These are phyloP conservation scores for Thunnus albacares DNA, from an alignment of 2,797 vertebrate species.

Conservation along the genomic window DNA sequence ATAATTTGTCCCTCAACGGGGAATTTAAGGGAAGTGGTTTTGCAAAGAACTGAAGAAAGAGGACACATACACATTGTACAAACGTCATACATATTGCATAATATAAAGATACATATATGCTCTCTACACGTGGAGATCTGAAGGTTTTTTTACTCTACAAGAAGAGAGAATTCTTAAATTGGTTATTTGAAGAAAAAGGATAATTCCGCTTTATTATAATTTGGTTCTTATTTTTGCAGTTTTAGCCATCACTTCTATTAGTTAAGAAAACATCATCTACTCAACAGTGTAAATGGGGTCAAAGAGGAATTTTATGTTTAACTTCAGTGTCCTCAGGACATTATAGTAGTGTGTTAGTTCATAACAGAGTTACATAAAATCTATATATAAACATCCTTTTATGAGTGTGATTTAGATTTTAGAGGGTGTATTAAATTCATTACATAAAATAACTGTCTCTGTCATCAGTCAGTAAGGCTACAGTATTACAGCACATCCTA, in stretches of 20 bases:
- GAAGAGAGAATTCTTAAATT: background rate
- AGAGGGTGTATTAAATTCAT: background rate
- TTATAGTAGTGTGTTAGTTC: background rate
- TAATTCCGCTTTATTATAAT: background rate
- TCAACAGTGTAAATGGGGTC: background rate
- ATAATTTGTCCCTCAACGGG: background rate
- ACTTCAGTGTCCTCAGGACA: background rate
- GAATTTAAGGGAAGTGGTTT: background rate
- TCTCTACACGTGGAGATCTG: background rate
- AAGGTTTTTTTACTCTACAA: background rate
- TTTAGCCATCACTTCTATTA: background rate
- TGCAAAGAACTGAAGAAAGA: background rate
- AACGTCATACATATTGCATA: background rate
- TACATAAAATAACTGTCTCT: conserved; percentile 1
- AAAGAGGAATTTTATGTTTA: background rate
- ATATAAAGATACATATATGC: background rate
- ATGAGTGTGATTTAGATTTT: background rate
- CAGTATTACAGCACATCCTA: background rate
- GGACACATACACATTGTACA: background rate
- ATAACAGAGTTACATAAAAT: background rate
- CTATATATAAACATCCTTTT: background rate
- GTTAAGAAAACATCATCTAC: background rate
- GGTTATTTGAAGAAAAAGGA: background rate
- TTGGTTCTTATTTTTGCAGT: background rate
- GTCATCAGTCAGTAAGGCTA: background rate